phyloP scores from a whole-genome alignment of 2,113 vertebrate species.

The Triplophysa rosa region DNA sequence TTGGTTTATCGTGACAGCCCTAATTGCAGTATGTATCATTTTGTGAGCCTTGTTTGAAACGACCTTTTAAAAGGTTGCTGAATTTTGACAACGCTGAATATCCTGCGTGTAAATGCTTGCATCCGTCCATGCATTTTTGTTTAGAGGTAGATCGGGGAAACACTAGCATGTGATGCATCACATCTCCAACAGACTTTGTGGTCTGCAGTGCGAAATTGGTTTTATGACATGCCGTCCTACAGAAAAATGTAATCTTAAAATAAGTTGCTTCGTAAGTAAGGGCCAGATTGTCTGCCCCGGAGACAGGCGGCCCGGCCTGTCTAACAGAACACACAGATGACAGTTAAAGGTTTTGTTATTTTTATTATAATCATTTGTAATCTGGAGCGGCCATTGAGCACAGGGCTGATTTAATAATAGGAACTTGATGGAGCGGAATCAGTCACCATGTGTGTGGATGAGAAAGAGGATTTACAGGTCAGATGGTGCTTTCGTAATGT shows the following conservation, averaged over 20 bases:
- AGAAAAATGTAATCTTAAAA: conserved; percentile 53
- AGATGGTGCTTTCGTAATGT: neutral
- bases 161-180: neutral
- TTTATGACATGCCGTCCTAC: neutral
- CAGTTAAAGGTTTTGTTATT: conserved; percentile 59
- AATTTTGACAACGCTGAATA: neutral
- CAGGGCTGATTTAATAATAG: conserved; percentile 18
- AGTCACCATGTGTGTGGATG: neutral
- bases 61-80: neutral
- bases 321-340: conserved; percentile 39
- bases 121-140: too few relatives aligned
- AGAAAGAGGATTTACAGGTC: conserved; percentile 29
- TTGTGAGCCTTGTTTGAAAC: conserved; percentile 1
- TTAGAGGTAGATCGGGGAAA: neutral
- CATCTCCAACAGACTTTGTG: conserved; percentile 29
- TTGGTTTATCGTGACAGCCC: too few relatives aligned
- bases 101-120: neutral
- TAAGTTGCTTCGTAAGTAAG: conserved; percentile 47
- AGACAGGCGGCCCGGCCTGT: conserved; percentile 8
- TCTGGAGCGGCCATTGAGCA: conserved; percentile 52
- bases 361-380: conserved; percentile 57
- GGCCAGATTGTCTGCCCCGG: conserved; percentile 51
- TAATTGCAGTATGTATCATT: neutral
- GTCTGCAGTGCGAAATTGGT: conserved; percentile 22
- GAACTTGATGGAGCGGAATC: neutral